Percentiles rank a stretch among this genome's conserved stretches.
Evolutionary conservation across 2,888 invertebrate species (phyloP).

Genomic region (Caenorhabditis sp.): DNA sequence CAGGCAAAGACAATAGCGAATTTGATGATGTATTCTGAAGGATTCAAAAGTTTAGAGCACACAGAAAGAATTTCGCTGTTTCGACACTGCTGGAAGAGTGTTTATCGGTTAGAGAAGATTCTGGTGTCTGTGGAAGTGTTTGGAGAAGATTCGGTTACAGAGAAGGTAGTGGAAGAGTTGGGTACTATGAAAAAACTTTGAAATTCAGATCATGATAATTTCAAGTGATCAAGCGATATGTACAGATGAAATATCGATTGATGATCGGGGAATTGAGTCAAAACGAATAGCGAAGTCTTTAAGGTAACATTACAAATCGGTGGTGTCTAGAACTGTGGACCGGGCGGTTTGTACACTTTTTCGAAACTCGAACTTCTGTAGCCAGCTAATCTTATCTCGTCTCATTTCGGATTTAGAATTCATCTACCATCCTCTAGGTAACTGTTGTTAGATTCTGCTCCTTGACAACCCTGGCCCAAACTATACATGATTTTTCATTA

Average conservation of each 20-base stretch:
- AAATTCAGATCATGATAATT: not conserved
- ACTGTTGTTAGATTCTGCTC: too few relatives aligned
- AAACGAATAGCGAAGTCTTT: not conserved
- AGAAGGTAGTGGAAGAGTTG: conserved; percentile 10
- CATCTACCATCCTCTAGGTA: too few relatives aligned
- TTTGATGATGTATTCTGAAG: conserved; percentile 8
- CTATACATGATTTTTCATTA: too few relatives aligned
- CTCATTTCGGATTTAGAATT: too few relatives aligned
- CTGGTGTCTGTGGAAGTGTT: conserved; percentile 28
- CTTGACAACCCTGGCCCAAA: too few relatives aligned
- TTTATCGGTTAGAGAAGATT: conserved; percentile 25
- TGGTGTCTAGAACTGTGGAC: too few relatives aligned
- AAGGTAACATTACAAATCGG: too few relatives aligned
- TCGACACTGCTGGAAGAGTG: conserved; percentile 17
- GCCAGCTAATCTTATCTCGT: too few relatives aligned
- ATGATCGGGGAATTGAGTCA: not conserved
- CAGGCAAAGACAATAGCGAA: not conserved
- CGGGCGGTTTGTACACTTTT: too few relatives aligned
- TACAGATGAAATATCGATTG: not conserved
- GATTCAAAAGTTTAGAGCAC: not conserved
- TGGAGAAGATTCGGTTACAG: conserved; percentile 15
- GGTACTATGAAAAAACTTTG: not conserved
- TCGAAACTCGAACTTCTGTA: too few relatives aligned
- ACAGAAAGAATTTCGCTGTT: not conserved
- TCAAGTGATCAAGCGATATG: not conserved